Evolutionary conservation across 2,888 invertebrate species (phyloP).

Genomic region (Auanema freiburgensis): DNA sequence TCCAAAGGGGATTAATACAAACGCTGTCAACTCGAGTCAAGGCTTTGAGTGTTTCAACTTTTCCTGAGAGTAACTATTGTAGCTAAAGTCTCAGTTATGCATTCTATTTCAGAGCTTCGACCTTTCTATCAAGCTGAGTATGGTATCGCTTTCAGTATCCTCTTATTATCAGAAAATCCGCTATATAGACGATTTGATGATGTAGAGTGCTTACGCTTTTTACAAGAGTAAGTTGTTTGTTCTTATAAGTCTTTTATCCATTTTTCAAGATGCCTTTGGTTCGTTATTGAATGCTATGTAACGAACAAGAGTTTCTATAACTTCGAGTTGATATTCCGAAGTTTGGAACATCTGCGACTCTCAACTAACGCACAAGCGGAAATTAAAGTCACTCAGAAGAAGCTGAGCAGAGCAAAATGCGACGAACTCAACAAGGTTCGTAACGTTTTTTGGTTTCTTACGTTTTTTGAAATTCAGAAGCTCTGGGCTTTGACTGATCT

Average conservation of each 20-base stretch:
- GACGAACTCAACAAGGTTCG: conserved; percentile 24
- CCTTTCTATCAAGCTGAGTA: conserved; percentile 22
- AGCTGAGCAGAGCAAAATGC: background rate
- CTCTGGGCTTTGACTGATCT: conserved; percentile 42
- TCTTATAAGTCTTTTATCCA: too few relatives aligned
- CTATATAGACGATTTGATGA: conserved; percentile 12
- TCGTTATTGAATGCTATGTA: conserved; percentile 22
- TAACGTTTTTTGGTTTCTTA: too few relatives aligned
- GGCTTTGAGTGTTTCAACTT: too few relatives aligned
- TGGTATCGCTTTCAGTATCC: conserved; percentile 12
- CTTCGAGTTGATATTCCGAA: conserved; percentile 14
- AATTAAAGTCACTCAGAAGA: background rate
- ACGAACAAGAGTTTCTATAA: conserved; percentile 10
- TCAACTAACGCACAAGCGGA: conserved; percentile 20
- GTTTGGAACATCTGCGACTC: conserved; percentile 24
- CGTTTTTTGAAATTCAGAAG: conserved; percentile 25
- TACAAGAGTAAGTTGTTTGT: conserved; percentile 28
- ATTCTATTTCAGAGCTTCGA: background rate
- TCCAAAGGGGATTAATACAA: too few relatives aligned
- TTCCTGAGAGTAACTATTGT: too few relatives aligned
- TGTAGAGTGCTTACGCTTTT: conserved; percentile 10
- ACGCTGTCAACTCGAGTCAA: too few relatives aligned
- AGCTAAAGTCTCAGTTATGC: too few relatives aligned
- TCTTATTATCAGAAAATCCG: conserved; percentile 13
- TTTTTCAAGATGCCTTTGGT: conserved; percentile 30